Percentiles rank a stretch among this genome's conserved stretches.
These are phyloP conservation scores for Coleophora flavipennella DNA, from an alignment of 2,888 invertebrate species.

Conservation along the genomic window DNA sequence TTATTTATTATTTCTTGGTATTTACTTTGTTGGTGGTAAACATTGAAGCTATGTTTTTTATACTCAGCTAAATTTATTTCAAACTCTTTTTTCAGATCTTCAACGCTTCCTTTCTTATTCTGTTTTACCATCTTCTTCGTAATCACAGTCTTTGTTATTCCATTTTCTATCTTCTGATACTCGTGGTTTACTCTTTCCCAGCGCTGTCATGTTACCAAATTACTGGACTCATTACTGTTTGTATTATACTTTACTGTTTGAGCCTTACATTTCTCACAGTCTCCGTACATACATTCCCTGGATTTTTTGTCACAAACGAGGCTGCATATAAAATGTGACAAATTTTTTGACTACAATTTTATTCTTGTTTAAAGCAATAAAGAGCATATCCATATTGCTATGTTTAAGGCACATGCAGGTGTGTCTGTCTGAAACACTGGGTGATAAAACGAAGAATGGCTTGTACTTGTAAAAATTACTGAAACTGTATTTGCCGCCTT, in stretches of 20 bases:
- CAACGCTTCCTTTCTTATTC: background rate
- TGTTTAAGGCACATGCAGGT: background rate
- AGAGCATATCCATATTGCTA: background rate
- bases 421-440: background rate
- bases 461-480: constrained; percentile 1
- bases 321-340: background rate
- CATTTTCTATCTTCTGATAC: background rate
- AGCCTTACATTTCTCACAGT: background rate
- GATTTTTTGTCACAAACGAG: constrained; percentile 1
- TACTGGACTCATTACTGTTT: background rate
- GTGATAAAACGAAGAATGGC: background rate
- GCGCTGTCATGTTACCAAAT: constrained; percentile 1
- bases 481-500: background rate
- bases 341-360: background rate
- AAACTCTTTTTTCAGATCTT: background rate
- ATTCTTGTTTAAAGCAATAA: background rate
- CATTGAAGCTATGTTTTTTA: background rate
- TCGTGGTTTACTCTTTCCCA: constrained; percentile 1
- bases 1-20: background rate
- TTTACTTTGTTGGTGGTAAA: background rate
- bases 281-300: constrained; percentile 2
- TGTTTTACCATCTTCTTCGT: background rate
- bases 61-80: background rate
- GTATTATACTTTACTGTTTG: constrained; percentile 1
- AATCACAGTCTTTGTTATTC: background rate